These are phyloP conservation scores for Clunio marinus DNA, from an alignment of 2,888 invertebrate species.

Conservation along the genomic window DNA sequence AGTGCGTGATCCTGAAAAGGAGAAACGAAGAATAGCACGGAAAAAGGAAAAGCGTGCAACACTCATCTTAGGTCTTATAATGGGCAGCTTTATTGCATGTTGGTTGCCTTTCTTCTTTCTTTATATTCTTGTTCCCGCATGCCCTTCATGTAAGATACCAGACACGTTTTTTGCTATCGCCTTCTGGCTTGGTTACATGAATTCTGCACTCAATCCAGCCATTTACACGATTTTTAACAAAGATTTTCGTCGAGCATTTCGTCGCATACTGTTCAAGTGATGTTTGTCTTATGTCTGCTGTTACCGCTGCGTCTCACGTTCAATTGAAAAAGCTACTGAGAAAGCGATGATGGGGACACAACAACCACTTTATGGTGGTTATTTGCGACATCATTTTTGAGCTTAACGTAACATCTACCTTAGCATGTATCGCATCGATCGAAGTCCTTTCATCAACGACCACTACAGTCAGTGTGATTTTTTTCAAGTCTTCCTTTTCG, in stretches of 20 bases:
- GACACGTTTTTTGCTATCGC: conserved; percentile 84
- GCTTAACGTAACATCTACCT: no score
- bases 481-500: not conserved
- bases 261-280: conserved; percentile 94
- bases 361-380: conserved; percentile 50
- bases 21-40: conserved; percentile 86
- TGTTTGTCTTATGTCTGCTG: conserved; percentile 82
- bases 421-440: no score
- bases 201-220: conserved; percentile 91
- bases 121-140: conserved; percentile 81
- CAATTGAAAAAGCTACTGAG: conserved; percentile 53
- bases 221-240: conserved; percentile 97
- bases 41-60: conserved; percentile 97
- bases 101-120: conserved; percentile 98
- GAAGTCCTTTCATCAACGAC: not conserved
- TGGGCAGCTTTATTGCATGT: conserved; percentile 73
- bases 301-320: conserved; percentile 63
- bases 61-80: conserved; percentile 91
- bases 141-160: conserved; percentile 70
- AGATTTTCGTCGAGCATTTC: conserved; percentile 93
- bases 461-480: not conserved
- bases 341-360: conserved; percentile 53
- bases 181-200: conserved; percentile 97
- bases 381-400: conserved; percentile 42
- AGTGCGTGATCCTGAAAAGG: conserved; percentile 85